Conservation (phyloP, 2,888 invertebrate genomes). For the Trissolcus japonicus region DNA sequence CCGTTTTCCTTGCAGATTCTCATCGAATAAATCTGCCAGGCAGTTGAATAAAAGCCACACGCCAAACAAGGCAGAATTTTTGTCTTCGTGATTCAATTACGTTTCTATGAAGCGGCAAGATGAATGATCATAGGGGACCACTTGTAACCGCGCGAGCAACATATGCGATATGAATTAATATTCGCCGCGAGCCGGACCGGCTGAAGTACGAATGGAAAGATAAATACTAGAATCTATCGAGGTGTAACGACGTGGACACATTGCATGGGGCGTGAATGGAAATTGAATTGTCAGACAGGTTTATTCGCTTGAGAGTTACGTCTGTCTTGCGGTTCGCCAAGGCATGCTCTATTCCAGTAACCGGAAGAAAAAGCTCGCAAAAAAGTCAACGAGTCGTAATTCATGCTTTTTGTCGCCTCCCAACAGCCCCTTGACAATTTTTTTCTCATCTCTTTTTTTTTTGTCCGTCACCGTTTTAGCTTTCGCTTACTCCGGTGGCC, state of each 20-base stretch:
- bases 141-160: constrained; percentile 52
- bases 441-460: constrained; percentile 11
- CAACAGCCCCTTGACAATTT: constrained; percentile 4
- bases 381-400: constrained; percentile 53
- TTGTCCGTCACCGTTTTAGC: constrained; percentile 7
- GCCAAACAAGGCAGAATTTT: constrained; percentile 40
- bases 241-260: constrained; percentile 58
- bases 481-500: not conserved
- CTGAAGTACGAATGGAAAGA: constrained; percentile 60
- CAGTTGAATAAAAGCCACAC: constrained; percentile 29
- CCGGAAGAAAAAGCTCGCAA: constrained; percentile 52
- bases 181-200: constrained; percentile 55
- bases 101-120: constrained; percentile 46
- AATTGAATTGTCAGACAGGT: constrained; percentile 61
- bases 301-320: constrained; percentile 53
- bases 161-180: constrained; percentile 60
- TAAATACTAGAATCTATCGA: constrained; percentile 61
- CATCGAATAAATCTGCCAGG: constrained; percentile 36
- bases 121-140: constrained; percentile 56
- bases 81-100: constrained; percentile 51
- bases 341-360: constrained; percentile 51
- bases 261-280: constrained; percentile 58
- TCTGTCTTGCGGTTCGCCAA: constrained; percentile 45
- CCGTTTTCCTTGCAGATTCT: constrained; percentile 33
- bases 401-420: constrained; percentile 43